A percentile compares a stretch with the other conserved stretches of the same genome.
These are phyloP conservation scores for Drosophila paulistorum DNA, from an alignment of 1,140 invertebrate genomes.

Conservation along the genomic window DNA sequence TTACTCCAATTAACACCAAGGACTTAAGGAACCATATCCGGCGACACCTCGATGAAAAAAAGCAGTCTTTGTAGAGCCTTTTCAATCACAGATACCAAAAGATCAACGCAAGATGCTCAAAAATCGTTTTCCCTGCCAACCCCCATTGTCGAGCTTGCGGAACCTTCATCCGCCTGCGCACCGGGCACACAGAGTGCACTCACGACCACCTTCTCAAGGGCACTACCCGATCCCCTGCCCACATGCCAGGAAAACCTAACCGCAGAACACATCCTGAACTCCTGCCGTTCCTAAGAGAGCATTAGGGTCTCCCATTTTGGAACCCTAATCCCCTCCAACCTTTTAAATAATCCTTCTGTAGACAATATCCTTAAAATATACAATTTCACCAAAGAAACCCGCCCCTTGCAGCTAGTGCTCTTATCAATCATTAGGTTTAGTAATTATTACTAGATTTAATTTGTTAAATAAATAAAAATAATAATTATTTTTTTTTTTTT, in stretches of 20 bases:
- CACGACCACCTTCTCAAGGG: background rate
- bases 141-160: background rate
- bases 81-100: too few relatives aligned
- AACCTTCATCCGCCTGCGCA: conserved; percentile 9
- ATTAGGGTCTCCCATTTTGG: too few relatives aligned
- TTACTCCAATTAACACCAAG: too few relatives aligned
- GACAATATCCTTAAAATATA: background rate
- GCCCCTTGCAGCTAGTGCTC: background rate
- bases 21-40: background rate
- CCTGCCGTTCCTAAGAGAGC: too few relatives aligned
- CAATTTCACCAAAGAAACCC: background rate
- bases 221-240: background rate
- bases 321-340: too few relatives aligned
- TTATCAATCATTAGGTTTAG: too few relatives aligned
- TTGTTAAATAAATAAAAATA: too few relatives aligned
- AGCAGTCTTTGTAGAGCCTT: background rate
- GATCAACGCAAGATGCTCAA: background rate
- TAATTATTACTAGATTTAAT: too few relatives aligned
- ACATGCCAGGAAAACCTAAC: too few relatives aligned
- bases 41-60: background rate
- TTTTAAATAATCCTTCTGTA: too few relatives aligned
- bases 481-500: too few relatives aligned
- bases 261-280: too few relatives aligned
- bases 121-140: background rate
- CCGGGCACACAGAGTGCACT: background rate